Conservation (phyloP, 2,888 invertebrate genomes). For the Metopia argyrocephala region DNA sequence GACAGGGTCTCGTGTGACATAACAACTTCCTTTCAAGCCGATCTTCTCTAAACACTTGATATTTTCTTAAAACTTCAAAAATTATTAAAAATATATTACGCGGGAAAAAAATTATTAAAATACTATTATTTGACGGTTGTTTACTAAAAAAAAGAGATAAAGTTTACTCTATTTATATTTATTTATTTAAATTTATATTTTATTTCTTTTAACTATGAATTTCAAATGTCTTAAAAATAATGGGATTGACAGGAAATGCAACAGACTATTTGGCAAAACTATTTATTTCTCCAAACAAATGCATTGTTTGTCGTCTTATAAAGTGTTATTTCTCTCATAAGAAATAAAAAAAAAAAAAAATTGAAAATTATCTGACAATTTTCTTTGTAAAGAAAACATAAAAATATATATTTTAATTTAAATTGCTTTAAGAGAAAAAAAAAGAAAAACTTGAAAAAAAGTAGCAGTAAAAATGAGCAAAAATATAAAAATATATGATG, state of each 20-base stretch:
- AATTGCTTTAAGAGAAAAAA: constrained; percentile 2
- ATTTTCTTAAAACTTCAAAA: no score
- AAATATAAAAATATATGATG: constrained; percentile 21
- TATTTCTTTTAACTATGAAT: neutral
- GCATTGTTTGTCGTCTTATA: constrained; percentile 26
- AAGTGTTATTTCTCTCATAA: constrained; percentile 19
- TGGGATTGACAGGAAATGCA: constrained; percentile 61
- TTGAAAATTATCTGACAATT: constrained; percentile 28
- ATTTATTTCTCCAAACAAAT: constrained; percentile 24
- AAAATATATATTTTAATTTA: constrained; percentile 1
- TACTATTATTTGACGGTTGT: no score
- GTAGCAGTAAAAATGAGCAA: neutral
- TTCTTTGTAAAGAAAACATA: constrained; percentile 7
- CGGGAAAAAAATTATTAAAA: no score
- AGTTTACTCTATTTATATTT: no score
- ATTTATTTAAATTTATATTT: neutral
- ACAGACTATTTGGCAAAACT: constrained; percentile 58
- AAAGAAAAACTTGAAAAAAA: neutral
- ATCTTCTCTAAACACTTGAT: no score
- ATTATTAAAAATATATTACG: no score
- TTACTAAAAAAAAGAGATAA: no score
- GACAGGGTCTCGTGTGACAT: no score
- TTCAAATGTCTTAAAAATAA: neutral
- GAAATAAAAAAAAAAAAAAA: neutral
- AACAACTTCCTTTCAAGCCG: no score